Evolutionary conservation across 2,797 vertebrate genomes (phyloP).

Genomic region (Tadarida brasiliensis): DNA sequence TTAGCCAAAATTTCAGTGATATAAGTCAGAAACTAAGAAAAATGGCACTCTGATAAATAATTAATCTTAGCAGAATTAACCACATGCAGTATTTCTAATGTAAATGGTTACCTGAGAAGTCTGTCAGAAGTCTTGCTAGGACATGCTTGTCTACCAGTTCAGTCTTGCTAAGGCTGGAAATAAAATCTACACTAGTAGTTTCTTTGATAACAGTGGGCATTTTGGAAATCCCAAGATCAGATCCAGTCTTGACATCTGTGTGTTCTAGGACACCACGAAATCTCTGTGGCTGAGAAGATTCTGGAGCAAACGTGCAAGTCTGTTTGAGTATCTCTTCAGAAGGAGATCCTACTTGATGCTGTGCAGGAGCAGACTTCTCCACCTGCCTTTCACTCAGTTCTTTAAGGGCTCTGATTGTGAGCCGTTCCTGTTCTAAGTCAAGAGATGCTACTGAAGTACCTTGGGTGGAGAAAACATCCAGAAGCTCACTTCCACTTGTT

Average conservation of each 20-base stretch:
- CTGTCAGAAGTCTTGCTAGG: slow-evolving; percentile 76
- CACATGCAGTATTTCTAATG: slow-evolving; percentile 74
- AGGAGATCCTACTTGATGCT: background rate
- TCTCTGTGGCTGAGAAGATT: slow-evolving; percentile 65
- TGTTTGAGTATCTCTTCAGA: slow-evolving; percentile 50
- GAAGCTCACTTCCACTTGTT: background rate
- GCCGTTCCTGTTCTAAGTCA: slow-evolving; percentile 91
- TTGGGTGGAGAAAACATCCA: slow-evolving; percentile 31
- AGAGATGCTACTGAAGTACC: slow-evolving; percentile 83
- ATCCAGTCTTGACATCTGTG: slow-evolving; percentile 57
- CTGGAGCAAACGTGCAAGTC: slow-evolving; percentile 48
- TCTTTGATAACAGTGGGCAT: slow-evolving; percentile 83
- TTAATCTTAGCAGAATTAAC: slow-evolving; percentile 38
- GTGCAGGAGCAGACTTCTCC: slow-evolving; percentile 56
- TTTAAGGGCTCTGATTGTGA: slow-evolving; percentile 92
- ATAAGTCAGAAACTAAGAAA: slow-evolving; percentile 40
- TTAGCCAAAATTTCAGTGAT: background rate
- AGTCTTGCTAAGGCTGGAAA: slow-evolving; percentile 71
- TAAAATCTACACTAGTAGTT: slow-evolving; percentile 68
- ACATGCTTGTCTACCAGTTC: slow-evolving; percentile 64
- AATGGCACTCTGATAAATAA: slow-evolving; percentile 16
- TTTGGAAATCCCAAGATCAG: slow-evolving; percentile 57
- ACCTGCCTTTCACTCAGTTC: slow-evolving; percentile 89
- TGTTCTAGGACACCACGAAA: slow-evolving; percentile 44
- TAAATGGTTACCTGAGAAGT: slow-evolving; percentile 83